A percentile compares a stretch with the other conserved stretches of the same genome.
Conservation (phyloP, 92 coral and sea anemone genomes). For the Epizoanthus illoricatus region DNA sequence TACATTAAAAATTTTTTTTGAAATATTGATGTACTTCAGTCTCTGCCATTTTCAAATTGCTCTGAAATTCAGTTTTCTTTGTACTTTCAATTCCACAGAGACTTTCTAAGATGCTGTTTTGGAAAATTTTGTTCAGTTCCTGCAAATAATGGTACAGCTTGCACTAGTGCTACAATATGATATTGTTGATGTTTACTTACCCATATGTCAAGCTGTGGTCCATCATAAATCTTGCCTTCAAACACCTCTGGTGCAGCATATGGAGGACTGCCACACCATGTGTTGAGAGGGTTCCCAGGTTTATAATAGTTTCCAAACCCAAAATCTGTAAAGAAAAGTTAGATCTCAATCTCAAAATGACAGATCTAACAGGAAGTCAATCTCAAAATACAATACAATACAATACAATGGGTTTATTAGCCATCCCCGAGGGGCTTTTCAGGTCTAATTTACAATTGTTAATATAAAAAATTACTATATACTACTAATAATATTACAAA, state of each 20-base stretch:
- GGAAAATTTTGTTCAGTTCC: not conserved
- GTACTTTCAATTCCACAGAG: too few species aligned
- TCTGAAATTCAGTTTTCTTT: too few species aligned
- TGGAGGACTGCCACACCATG: constrained; percentile 99
- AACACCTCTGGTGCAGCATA: constrained; percentile 99
- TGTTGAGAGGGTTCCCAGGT: constrained; percentile 95
- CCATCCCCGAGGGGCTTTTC: too few species aligned
- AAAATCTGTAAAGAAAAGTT: constrained; percentile 65
- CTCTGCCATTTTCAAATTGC: too few species aligned
- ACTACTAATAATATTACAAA: too few species aligned
- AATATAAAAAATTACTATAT: too few species aligned
- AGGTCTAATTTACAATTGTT: too few species aligned
- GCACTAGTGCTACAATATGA: not conserved
- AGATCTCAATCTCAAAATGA: not conserved
- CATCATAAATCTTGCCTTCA: constrained; percentile 99
- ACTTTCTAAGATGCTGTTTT: not conserved
- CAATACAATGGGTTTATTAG: too few species aligned
- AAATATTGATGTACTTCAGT: too few species aligned
- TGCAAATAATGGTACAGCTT: not conserved
- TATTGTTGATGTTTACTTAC: constrained; percentile 49
- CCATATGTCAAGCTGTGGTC: constrained; percentile 99
- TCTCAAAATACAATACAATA: too few species aligned
- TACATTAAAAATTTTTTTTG: too few species aligned
- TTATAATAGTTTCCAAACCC: constrained; percentile 98
- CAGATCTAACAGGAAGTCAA: too few species aligned